Conservation (phyloP, 2,888 invertebrate genomes). For the Diarsia dahlii region DNA sequence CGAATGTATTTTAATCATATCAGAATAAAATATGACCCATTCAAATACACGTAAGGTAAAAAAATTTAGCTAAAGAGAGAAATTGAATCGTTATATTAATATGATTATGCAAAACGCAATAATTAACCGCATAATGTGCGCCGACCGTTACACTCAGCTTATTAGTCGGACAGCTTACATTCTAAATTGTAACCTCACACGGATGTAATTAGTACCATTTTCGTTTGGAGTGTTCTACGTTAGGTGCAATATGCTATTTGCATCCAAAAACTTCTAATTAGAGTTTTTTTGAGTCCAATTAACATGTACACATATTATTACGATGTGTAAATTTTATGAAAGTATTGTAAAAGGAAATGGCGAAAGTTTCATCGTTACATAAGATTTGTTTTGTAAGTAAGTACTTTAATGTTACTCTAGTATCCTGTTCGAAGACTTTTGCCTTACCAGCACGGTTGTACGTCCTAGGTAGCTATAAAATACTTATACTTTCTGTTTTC, state of each 20-base stretch:
- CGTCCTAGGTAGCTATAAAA: not conserved
- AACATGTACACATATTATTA: constrained; percentile 57
- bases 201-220: constrained; percentile 31
- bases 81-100: constrained; percentile 62
- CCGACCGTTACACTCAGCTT: constrained; percentile 64
- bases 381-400: constrained; percentile 17
- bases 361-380: constrained; percentile 38
- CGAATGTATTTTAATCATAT: not conserved
- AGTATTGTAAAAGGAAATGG: constrained; percentile 48
- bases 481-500: no score
- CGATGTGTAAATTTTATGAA: constrained; percentile 57
- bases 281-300: constrained; percentile 60
- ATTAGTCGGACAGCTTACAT: constrained; percentile 35
- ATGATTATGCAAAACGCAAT: constrained; percentile 64
- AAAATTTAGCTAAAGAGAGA: constrained; percentile 44
- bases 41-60: not conserved
- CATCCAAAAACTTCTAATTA: constrained; percentile 63
- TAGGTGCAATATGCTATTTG: constrained; percentile 62
- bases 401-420: constrained; percentile 5
- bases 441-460: not conserved
- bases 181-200: constrained; percentile 34
- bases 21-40: constrained; percentile 7
- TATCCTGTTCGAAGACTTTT: constrained; percentile 3
- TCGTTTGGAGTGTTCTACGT: constrained; percentile 1
- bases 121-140: constrained; percentile 62